Evolutionary conservation across 2,888 invertebrate genomes (phyloP).

Genomic region (Callimorpha dominula): DNA sequence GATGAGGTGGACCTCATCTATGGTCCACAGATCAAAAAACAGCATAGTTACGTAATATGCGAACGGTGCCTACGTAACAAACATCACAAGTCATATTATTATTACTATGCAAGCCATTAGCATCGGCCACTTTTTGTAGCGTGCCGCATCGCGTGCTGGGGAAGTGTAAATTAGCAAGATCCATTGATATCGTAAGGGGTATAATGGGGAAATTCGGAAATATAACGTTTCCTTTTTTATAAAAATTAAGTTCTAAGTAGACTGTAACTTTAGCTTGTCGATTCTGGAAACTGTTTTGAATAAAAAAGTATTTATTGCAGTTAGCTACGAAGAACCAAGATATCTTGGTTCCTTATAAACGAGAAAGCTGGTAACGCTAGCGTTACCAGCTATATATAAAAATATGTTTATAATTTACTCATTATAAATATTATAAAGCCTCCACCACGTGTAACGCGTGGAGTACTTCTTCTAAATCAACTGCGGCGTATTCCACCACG

Average conservation of each 20-base stretch:
- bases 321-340: neutral
- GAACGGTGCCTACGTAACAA: conserved; percentile 58
- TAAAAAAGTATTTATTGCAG: neutral
- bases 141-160: conserved; percentile 37
- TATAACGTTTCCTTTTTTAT: neutral
- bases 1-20: no score
- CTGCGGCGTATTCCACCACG: no score
- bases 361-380: neutral
- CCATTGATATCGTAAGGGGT: conserved; percentile 11
- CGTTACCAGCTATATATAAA: no score
- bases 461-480: no score
- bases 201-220: neutral
- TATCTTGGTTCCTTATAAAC: neutral
- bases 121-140: conserved; percentile 39
- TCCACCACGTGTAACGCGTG: no score
- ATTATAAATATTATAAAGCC: no score
- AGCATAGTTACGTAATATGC: conserved; percentile 58
- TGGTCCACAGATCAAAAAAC: conserved; percentile 22
- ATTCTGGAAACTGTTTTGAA: neutral
- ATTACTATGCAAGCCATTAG: conserved; percentile 40
- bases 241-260: no score
- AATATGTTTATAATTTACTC: no score
- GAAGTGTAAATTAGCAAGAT: conserved; percentile 36
- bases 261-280: no score
- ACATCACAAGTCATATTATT: conserved; percentile 58